Conservation (phyloP, 2,888 invertebrate species). For the Sesia bembeciformis region DNA sequence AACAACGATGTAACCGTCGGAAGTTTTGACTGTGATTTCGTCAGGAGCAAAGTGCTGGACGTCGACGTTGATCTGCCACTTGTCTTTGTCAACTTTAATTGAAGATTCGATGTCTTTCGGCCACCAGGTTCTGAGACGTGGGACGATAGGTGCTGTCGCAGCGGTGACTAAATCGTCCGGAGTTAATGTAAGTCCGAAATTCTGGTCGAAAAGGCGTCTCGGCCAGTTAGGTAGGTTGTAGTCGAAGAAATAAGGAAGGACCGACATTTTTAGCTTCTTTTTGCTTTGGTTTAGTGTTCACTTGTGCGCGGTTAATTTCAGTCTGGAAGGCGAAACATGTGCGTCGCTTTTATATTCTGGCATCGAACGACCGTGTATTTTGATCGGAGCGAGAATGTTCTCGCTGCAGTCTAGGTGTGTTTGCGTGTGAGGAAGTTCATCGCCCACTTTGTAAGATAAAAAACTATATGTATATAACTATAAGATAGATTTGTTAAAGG, state of each 20-base stretch:
- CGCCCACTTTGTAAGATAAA: not conserved
- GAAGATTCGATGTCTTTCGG: conserved; percentile 56
- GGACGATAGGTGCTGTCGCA: conserved; percentile 31
- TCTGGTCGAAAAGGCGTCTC: conserved; percentile 52
- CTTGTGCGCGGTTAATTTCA: conserved; percentile 14
- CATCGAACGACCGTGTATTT: not conserved
- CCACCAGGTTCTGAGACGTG: conserved; percentile 46
- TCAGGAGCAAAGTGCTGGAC: conserved; percentile 85
- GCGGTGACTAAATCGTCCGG: conserved; percentile 49
- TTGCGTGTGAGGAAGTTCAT: conserved; percentile 2
- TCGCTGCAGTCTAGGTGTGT: conserved; percentile 4
- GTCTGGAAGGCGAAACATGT: conserved; percentile 12
- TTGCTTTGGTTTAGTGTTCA: conserved; percentile 1
- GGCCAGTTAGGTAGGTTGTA: conserved; percentile 49
- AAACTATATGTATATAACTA: too few species aligned
- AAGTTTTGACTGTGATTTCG: conserved; percentile 84
- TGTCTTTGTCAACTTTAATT: conserved; percentile 68
- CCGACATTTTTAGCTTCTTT: conserved; percentile 29
- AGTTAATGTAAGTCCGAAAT: conserved; percentile 52
- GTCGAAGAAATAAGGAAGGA: conserved; percentile 46
- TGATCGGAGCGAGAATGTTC: not conserved
- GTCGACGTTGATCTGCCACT: conserved; percentile 81
- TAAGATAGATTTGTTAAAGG: too few species aligned
- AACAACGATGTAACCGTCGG: conserved; percentile 78
- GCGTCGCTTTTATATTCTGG: conserved; percentile 22